These are phyloP conservation scores for Phainopepla nitens DNA, from an alignment of 2,113 vertebrate species.

Conservation along the genomic window DNA sequence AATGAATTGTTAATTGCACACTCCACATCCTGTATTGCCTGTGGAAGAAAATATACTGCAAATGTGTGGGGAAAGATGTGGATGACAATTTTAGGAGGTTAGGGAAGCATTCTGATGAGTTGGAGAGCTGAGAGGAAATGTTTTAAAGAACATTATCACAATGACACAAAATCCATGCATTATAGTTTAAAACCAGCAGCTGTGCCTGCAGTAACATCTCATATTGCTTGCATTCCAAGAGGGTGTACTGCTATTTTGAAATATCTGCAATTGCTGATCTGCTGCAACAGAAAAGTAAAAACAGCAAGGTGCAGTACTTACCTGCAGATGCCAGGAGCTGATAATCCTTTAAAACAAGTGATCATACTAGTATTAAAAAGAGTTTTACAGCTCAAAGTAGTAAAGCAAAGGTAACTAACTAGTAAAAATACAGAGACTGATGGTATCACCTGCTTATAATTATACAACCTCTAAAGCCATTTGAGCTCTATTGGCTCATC, in stretches of 20 bases:
- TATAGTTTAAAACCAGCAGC: not conserved
- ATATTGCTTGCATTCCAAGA: not conserved
- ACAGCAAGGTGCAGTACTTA: not conserved
- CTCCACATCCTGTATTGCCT: not conserved
- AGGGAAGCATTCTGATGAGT: not conserved
- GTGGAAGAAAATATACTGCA: not conserved
- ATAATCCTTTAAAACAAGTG: not conserved
- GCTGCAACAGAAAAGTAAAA: not conserved
- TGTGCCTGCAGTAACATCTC: not conserved
- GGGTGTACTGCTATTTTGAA: not conserved
- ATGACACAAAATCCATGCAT: not conserved
- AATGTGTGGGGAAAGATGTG: not conserved
- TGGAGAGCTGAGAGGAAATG: not conserved
- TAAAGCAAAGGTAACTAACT: not conserved
- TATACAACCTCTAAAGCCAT: not conserved
- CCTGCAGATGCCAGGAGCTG: not conserved
- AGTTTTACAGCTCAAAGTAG: not conserved
- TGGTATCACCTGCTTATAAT: not conserved
- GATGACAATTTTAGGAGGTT: not conserved
- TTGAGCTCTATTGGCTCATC: not conserved
- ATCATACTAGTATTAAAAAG: not conserved
- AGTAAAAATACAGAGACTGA: not conserved
- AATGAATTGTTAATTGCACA: not conserved
- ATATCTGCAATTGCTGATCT: not conserved
- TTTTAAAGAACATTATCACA: not conserved